Evolutionary conservation across 2,888 invertebrate genomes (phyloP).

Genomic region (Caenorhabditis uteleia): DNA sequence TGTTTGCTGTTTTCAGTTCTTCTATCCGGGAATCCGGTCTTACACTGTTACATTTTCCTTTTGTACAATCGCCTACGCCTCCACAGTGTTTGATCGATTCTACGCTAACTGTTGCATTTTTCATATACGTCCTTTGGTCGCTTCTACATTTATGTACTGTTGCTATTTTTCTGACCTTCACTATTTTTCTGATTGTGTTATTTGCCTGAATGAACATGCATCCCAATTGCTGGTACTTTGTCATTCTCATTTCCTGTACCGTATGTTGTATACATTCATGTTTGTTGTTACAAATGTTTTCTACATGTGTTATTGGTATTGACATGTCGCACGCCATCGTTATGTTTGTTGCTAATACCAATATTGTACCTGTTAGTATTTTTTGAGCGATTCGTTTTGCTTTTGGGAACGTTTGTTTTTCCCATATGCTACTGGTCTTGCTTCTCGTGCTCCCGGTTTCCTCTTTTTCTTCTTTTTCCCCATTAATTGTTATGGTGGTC

Average conservation of each 20-base stretch:
- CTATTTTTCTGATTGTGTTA: too few relatives aligned
- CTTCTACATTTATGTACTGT: neutral
- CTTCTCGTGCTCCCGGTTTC: neutral
- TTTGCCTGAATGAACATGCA: neutral
- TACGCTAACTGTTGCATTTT: constrained; percentile 5
- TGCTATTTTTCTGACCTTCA: neutral
- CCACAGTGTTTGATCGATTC: constrained; percentile 3
- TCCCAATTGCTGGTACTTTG: neutral
- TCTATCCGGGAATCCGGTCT: neutral
- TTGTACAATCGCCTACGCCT: constrained; percentile 2
- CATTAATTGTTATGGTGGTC: neutral
- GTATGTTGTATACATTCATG: neutral
- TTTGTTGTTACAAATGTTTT: neutral
- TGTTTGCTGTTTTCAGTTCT: constrained; percentile 4
- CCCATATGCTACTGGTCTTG: neutral
- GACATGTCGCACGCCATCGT: neutral
- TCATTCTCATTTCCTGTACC: neutral
- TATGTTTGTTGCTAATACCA: neutral
- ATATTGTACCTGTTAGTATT: too few relatives aligned
- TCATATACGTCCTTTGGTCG: constrained; percentile 1
- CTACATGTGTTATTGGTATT: neutral
- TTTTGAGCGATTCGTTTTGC: too few relatives aligned
- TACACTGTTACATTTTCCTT: constrained; percentile 5
- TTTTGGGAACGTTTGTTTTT: too few relatives aligned
- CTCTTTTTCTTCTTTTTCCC: too few relatives aligned